Percentiles rank a stretch among this genome's conserved stretches.
Conservation (phyloP, 2,797 vertebrate species). For the Peromyscus eremicus region DNA sequence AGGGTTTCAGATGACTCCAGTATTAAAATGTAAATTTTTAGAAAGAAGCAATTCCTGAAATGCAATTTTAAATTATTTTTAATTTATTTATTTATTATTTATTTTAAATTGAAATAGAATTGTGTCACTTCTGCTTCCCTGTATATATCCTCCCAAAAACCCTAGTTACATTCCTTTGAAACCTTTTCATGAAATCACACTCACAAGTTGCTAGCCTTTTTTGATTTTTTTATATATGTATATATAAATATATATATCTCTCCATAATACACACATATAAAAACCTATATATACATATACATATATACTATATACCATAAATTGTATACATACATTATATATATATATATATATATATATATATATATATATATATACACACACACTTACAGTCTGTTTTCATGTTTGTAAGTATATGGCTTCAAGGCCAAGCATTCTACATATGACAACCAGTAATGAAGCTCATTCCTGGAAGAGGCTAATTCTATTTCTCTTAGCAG, state of each 20-base stretch:
- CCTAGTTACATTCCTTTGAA: neutral
- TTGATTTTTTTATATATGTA: neutral
- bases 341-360: neutral
- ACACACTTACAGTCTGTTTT: neutral
- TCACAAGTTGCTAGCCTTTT: neutral
- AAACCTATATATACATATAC: too few species aligned
- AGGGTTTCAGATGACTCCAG: neutral
- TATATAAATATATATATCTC: too few species aligned
- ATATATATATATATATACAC: neutral
- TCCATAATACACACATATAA: too few species aligned
- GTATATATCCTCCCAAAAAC: rapidly evolving
- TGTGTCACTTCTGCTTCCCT: neutral
- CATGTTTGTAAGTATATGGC: neutral
- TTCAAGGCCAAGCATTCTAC: neutral
- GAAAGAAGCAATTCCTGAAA: neutral
- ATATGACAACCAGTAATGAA: neutral
- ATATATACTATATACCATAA: too few species aligned
- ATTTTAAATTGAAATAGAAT: neutral
- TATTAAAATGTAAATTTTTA: neutral
- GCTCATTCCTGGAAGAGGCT: neutral
- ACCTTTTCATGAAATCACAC: neutral
- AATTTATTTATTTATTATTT: too few species aligned
- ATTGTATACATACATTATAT: too few species aligned
- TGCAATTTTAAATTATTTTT: too few species aligned
- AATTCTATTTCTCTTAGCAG: neutral